Evolutionary conservation across 2,113 vertebrate genomes (phyloP).

Genomic region (Typhlomys cinereus): DNA sequence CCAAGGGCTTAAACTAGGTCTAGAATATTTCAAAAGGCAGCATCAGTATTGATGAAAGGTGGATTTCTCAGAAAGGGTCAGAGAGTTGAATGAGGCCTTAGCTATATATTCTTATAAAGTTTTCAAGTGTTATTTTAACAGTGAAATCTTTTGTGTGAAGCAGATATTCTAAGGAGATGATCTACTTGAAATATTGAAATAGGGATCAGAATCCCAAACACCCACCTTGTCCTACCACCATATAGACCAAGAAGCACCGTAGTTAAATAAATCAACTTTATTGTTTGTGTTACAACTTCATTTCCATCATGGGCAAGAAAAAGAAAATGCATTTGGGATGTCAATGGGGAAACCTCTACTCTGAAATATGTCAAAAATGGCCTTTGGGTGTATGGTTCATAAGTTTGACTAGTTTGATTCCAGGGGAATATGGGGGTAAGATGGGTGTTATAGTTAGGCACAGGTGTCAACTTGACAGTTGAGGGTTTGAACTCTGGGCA

Average conservation of each 20-base stretch:
- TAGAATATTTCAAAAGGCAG: background rate
- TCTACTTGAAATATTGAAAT: conserved; percentile 22
- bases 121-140: conserved; percentile 33
- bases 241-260: background rate
- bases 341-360: background rate
- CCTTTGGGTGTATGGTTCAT: background rate
- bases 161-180: background rate
- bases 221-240: background rate
- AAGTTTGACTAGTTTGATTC: background rate
- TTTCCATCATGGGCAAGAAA: background rate
- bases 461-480: too few species aligned
- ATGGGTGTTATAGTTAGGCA: too few species aligned
- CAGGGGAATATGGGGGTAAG: background rate
- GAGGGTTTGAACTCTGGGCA: too few species aligned
- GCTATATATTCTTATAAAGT: background rate
- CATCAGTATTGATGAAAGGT: background rate
- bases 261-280: background rate
- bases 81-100: background rate
- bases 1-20: background rate
- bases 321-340: background rate
- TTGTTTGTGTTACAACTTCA: background rate
- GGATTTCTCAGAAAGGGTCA: background rate
- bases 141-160: background rate
- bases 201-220: background rate
- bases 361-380: background rate